Conservation (phyloP, 1,140 invertebrate species). For the Drosophila watanabei region DNA sequence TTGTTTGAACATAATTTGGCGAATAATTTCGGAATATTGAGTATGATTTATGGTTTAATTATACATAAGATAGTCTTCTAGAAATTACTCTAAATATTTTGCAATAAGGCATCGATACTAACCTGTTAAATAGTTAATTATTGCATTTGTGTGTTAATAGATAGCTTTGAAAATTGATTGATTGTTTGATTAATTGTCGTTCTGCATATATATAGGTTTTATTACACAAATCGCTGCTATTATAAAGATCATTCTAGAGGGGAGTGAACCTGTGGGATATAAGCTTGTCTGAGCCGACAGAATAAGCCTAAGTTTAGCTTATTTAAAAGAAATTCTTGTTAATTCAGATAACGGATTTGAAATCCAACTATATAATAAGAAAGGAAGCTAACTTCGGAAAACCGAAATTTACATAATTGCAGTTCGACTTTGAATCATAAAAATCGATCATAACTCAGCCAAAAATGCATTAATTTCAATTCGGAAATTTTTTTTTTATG, state of each 20-base stretch:
- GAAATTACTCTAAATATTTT: constrained; percentile 11
- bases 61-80: background rate
- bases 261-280: too few relatives aligned
- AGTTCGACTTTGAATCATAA: too few relatives aligned
- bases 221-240: constrained; percentile 12
- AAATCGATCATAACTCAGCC: too few relatives aligned
- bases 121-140: constrained; percentile 8
- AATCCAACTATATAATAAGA: background rate
- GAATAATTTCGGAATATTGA: constrained; percentile 2
- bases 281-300: too few relatives aligned
- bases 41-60: constrained; percentile 3
- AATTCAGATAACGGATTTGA: background rate
- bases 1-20: constrained; percentile 9
- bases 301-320: too few relatives aligned
- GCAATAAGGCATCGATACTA: background rate
- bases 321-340: background rate
- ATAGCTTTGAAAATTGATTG: constrained; percentile 1
- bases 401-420: too few relatives aligned
- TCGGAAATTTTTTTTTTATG: too few relatives aligned
- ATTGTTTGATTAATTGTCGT: constrained; percentile 19
- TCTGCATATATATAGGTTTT: constrained; percentile 5
- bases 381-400: too few relatives aligned
- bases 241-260: background rate
- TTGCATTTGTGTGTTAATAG: constrained; percentile 1
- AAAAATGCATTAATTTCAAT: too few relatives aligned